Base-by-base conservation (phyloP, 1,140 invertebrate species). In the Camponotus floridanus region DNA sequence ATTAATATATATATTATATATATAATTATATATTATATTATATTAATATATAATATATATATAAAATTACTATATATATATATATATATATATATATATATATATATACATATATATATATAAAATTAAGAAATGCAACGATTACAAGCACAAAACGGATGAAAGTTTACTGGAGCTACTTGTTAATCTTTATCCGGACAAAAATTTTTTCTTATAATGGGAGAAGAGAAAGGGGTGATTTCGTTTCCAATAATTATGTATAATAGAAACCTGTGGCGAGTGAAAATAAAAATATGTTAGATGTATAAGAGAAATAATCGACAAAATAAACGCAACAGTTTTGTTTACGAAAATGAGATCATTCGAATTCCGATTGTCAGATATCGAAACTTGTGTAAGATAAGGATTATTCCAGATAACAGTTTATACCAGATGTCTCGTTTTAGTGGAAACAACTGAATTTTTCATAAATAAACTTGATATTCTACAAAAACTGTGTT, bases 291-390 rank as follows among this genome's bases (percentile, higher is more conserved):
- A 59, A 9, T 68, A 68, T 31, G 31, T 57, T 78, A 85, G 42
- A 76, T 85, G 64, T 85, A 76, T 80, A 73, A 74, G 55, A 74
- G 31, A 48, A 62, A 51, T 84, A 48, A 74, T 42, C 31, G 39
- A 61, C 57, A 45, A 83, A 83, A 83, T 83, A 83, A 83, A 83
- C 68, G 55, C 55, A 83, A 80, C 45, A 83, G 79, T 83, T 83
- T 83, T 83, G 79, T 83, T 74, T 83, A 74, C 57, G 39, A 83
- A 74, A 61, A 57, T 62, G n/a, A 55, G 13, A 61, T 73, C 33
- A 73, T 55, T 79, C 13, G 33, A 67, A 39, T 33, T 5, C 11
- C 6, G 13, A 45, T 48, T 68, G 15, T 6, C 21, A 45, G 13
- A 45, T n/a, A 68, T 26, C 21, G 31, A 26, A 31, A 64, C 6